Percentiles rank a stretch among this genome's conserved stretches.
These are phyloP conservation scores for Dipodomys merriami DNA, from an alignment of 2,113 vertebrate genomes.

Conservation along the genomic window DNA sequence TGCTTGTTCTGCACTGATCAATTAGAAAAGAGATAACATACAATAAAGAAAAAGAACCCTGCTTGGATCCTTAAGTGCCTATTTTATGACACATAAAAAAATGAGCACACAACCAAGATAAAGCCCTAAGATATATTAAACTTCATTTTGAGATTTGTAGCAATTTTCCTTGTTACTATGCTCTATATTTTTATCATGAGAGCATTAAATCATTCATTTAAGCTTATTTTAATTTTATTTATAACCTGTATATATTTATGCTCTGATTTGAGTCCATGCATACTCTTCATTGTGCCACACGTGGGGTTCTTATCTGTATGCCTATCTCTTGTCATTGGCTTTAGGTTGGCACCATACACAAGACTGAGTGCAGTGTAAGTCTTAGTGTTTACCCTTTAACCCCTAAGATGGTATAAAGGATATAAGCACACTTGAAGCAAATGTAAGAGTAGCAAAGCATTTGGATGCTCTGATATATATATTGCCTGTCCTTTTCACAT, in stretches of 20 bases:
- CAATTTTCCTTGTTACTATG: slow-evolving; percentile 3
- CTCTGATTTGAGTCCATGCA: not conserved
- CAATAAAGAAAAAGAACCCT: not conserved
- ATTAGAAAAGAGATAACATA: slow-evolving; percentile 37
- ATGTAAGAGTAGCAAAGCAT: not conserved
- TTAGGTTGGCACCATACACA: not conserved
- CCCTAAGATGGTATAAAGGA: slow-evolving; percentile 3
- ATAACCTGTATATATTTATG: not conserved
- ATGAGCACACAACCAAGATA: not conserved
- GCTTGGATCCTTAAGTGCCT: slow-evolving; percentile 1
- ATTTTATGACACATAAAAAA: slow-evolving; percentile 32
- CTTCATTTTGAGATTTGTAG: slow-evolving; percentile 15
- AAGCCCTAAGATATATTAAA: not conserved
- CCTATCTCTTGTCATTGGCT: too few species aligned
- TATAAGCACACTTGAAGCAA: slow-evolving; percentile 6
- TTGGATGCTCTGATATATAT: not conserved
- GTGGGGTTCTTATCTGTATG: too few species aligned
- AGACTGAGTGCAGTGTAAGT: not conserved
- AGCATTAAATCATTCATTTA: not conserved
- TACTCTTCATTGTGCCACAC: not conserved
- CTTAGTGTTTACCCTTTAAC: not conserved
- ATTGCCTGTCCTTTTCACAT: slow-evolving; percentile 26
- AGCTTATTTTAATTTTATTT: not conserved
- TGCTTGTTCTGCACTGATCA: not conserved
- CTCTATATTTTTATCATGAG: slow-evolving; percentile 9